Conservation (phyloP, 2,113 vertebrate genomes). For the Megaleporinus macrocephalus region DNA sequence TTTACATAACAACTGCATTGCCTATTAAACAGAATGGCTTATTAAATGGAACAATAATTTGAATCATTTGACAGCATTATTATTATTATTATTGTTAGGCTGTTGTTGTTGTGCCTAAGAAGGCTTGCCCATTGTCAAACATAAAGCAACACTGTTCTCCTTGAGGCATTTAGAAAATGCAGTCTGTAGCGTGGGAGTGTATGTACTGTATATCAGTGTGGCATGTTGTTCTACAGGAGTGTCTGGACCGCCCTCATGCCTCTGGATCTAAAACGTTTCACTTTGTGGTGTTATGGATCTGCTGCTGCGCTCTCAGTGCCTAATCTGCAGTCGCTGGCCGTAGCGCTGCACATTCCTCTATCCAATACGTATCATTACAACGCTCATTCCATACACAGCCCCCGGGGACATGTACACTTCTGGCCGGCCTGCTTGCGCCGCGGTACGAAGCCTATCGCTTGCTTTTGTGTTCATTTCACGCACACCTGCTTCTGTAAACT, state of each 20-base stretch:
- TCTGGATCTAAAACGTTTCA: conserved; percentile 23
- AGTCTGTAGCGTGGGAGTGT: not conserved
- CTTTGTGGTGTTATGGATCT: not conserved
- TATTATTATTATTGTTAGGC: not conserved
- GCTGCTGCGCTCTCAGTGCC: not conserved
- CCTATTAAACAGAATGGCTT: too few species aligned
- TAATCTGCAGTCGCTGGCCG: not conserved
- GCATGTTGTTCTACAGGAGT: conserved; percentile 51
- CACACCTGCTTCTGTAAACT: conserved; percentile 34
- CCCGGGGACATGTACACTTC: not conserved
- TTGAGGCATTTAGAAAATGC: conserved; percentile 8
- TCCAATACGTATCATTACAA: not conserved
- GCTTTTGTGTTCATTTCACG: conserved; percentile 22
- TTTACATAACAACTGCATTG: too few species aligned
- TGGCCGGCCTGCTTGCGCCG: not conserved
- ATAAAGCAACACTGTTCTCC: not conserved
- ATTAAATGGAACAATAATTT: too few species aligned
- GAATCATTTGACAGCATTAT: too few species aligned
- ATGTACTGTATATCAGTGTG: conserved; percentile 9
- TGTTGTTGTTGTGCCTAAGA: not conserved
- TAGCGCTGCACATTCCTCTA: not conserved
- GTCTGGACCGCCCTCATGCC: conserved; percentile 25
- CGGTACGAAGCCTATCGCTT: not conserved
- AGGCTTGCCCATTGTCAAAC: not conserved
- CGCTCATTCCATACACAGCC: conserved; percentile 16